These are phyloP conservation scores for Oryzias javanicus DNA, from an alignment of 2,113 vertebrate genomes.

Conservation along the genomic window DNA sequence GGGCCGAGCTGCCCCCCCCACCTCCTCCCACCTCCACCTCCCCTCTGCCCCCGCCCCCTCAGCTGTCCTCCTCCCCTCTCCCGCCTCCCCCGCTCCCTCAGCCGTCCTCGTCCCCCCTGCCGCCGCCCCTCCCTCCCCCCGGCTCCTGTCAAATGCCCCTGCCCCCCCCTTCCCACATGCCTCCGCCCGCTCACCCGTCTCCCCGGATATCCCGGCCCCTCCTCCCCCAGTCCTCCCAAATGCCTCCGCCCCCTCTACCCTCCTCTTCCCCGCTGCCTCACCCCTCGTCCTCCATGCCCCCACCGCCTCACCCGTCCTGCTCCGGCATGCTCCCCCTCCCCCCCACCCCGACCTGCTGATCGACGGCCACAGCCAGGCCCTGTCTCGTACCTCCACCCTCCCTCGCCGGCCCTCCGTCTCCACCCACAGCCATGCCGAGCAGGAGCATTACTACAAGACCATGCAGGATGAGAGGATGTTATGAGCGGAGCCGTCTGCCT, in stretches of 20 bases:
- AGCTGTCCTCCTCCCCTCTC: conserved; percentile 45
- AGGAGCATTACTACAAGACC: conserved; percentile 76
- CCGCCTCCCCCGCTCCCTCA: conserved; percentile 43
- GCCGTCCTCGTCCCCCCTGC: conserved; percentile 46
- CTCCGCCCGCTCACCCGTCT: conserved; percentile 44
- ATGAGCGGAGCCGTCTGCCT: conserved; percentile 6
- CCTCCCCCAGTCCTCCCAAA: conserved; percentile 5
- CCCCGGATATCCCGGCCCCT: conserved; percentile 38
- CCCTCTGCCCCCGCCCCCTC: conserved; percentile 67
- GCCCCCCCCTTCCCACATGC: conserved; percentile 48
- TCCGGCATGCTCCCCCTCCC: conserved; percentile 63
- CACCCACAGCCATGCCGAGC: conserved; percentile 68
- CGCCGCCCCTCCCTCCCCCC: conserved; percentile 44
- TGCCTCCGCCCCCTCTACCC: conserved; percentile 13
- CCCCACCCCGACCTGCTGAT: conserved; percentile 83
- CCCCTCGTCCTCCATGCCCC: conserved; percentile 36
- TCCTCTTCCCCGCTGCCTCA: conserved; percentile 33
- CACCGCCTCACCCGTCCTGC: conserved; percentile 55
- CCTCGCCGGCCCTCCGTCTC: conserved; percentile 76
- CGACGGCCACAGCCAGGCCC: conserved; percentile 62
- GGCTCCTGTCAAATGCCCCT: conserved; percentile 36
- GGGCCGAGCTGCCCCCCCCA: conserved; percentile 53
- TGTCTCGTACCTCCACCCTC: conserved; percentile 83
- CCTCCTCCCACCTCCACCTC: conserved; percentile 55
- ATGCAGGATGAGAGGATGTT: conserved; percentile 73